phyloP scores from a whole-genome alignment of 2,888 invertebrate species.

The Polyploca ridens region DNA sequence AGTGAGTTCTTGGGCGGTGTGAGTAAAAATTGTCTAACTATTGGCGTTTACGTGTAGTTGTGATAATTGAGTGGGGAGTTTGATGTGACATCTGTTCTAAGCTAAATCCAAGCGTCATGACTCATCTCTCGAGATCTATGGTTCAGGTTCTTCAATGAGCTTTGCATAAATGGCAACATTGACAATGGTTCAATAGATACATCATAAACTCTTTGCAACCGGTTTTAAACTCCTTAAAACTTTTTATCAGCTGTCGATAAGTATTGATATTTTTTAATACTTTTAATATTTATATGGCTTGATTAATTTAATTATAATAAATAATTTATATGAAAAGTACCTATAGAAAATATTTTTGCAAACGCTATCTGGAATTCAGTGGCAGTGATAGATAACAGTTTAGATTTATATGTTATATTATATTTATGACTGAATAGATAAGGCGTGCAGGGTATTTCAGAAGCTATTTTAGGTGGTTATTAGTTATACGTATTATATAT shows the following conservation, averaged over 20 bases:
- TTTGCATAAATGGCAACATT: too few relatives aligned
- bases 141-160: too few relatives aligned
- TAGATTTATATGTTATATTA: constrained; percentile 57
- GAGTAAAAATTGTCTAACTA: too few relatives aligned
- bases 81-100: too few relatives aligned
- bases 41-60: too few relatives aligned
- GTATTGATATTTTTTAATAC: not conserved
- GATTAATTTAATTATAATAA: constrained; percentile 12
- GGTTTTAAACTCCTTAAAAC: not conserved
- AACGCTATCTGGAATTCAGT: constrained; percentile 39
- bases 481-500: not conserved
- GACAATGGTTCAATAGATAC: too few relatives aligned
- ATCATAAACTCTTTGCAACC: not conserved
- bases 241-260: not conserved
- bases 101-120: too few relatives aligned
- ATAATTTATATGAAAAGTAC: constrained; percentile 15
- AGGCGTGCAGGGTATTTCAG: not conserved
- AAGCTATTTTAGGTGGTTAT: not conserved
- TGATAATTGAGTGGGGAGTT: too few relatives aligned
- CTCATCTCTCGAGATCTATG: too few relatives aligned
- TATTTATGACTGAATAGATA: constrained; percentile 30
- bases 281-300: not conserved
- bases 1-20: too few relatives aligned
- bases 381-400: constrained; percentile 52
- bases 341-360: constrained; percentile 16